Conservation (phyloP, 2,113 vertebrate genomes). For the Ia io region DNA sequence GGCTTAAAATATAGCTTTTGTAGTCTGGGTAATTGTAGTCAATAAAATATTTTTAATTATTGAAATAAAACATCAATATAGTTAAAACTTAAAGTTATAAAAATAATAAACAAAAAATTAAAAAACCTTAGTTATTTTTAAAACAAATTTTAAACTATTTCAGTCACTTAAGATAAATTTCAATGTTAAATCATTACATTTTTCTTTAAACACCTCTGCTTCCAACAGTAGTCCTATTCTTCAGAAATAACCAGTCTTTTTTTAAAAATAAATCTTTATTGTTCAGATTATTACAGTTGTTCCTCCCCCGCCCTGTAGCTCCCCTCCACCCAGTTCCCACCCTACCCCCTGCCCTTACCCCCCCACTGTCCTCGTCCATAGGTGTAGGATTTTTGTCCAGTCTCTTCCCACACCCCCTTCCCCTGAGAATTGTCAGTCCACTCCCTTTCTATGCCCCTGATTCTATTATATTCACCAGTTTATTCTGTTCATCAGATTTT, state of each 20-base stretch:
- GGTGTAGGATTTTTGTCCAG: too few relatives aligned
- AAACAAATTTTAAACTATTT: conserved; percentile 6
- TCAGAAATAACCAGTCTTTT: conserved; percentile 8
- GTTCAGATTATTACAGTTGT: too few relatives aligned
- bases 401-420: too few relatives aligned
- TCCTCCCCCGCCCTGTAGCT: accelerated
- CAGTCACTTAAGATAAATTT: background rate
- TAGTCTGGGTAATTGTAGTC: background rate
- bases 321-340: too few relatives aligned
- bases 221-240: background rate
- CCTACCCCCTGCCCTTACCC: too few relatives aligned
- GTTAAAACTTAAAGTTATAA: conserved; percentile 22
- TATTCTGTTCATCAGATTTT: too few relatives aligned
- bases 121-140: background rate
- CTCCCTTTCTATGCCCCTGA: too few relatives aligned
- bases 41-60: conserved; percentile 30
- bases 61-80: conserved; percentile 22
- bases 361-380: too few relatives aligned
- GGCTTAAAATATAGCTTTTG: conserved; percentile 10
- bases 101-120: too few relatives aligned
- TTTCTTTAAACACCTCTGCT: background rate
- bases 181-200: conserved; percentile 40
- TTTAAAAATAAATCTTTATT: too few relatives aligned
- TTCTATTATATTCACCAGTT: too few relatives aligned
- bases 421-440: too few relatives aligned